Conservation (phyloP, 1,140 invertebrate species). For the Sarcophaga peregrina region DNA sequence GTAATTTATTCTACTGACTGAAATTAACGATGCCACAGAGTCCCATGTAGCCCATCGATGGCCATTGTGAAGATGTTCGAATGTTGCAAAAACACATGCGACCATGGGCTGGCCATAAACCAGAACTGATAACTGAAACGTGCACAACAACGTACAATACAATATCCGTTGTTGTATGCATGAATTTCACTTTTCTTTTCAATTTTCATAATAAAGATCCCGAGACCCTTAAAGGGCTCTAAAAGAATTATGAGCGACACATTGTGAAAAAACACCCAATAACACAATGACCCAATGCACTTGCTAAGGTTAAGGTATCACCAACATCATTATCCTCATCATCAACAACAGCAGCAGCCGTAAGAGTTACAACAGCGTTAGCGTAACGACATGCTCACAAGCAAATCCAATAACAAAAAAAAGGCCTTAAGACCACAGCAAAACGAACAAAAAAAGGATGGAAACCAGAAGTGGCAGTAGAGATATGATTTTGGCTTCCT, state of each 20-base stretch:
- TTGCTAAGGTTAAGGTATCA: slow-evolving; percentile 36
- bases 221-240: background rate
- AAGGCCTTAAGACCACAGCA: background rate
- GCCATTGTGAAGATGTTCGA: background rate
- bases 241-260: slow-evolving; percentile 33
- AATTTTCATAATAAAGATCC: background rate
- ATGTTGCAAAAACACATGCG: background rate
- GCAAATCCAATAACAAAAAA: background rate
- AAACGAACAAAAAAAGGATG: background rate
- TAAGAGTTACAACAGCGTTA: background rate
- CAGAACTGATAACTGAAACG: background rate
- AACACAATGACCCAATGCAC: slow-evolving; percentile 41
- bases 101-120: background rate
- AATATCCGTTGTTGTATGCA: background rate
- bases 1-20: slow-evolving; percentile 32
- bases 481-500: too few relatives aligned
- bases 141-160: background rate
- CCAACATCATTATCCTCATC: background rate
- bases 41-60: background rate
- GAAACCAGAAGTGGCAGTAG: background rate
- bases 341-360: background rate
- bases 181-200: slow-evolving; percentile 41
- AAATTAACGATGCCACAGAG: slow-evolving; percentile 29
- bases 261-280: slow-evolving; percentile 27
- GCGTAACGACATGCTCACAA: background rate